These are phyloP conservation scores for Aplochiton taeniatus DNA, from an alignment of 2,797 vertebrate genomes.

Conservation along the genomic window DNA sequence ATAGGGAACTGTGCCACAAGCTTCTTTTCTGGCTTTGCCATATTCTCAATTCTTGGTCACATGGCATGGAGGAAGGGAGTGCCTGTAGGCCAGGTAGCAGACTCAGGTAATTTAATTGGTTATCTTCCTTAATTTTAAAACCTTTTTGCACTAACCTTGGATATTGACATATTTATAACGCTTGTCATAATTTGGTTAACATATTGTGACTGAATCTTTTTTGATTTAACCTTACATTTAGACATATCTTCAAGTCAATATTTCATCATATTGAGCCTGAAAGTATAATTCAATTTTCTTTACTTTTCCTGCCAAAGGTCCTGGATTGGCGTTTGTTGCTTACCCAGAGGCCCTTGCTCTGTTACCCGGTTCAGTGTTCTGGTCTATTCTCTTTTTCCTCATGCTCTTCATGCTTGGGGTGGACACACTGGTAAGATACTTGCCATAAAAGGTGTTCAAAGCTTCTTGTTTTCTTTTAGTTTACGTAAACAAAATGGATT, in stretches of 20 bases:
- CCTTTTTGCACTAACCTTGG: neutral
- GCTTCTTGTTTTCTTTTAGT: no score
- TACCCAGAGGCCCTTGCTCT: conserved; percentile 86
- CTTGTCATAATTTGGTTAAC: no score
- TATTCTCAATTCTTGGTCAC: conserved; percentile 84
- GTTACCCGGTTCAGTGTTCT: conserved; percentile 82
- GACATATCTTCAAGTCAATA: no score
- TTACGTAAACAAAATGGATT: no score
- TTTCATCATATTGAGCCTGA: no score
- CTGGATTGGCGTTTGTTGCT: conserved; percentile 84
- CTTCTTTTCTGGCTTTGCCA: conserved; percentile 84
- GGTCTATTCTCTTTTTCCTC: conserved; percentile 85
- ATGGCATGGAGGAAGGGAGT: conserved; percentile 84
- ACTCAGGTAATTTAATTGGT: conserved; percentile 68
- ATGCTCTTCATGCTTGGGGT: conserved; percentile 85
- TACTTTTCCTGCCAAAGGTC: conserved; percentile 64
- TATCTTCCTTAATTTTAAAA: neutral
- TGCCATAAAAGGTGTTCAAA: no score
- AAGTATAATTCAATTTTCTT: neutral
- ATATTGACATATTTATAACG: no score
- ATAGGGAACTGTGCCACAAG: conserved; percentile 82
- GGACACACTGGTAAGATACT: conserved; percentile 78
- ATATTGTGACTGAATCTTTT: no score
- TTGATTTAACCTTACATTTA: neutral
- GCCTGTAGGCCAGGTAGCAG: conserved; percentile 77